Percentiles rank a stretch among this genome's conserved stretches.
Evolutionary conservation across 64 coral and sea anemone species (phyloP).

Genomic region (Porites lutea): DNA sequence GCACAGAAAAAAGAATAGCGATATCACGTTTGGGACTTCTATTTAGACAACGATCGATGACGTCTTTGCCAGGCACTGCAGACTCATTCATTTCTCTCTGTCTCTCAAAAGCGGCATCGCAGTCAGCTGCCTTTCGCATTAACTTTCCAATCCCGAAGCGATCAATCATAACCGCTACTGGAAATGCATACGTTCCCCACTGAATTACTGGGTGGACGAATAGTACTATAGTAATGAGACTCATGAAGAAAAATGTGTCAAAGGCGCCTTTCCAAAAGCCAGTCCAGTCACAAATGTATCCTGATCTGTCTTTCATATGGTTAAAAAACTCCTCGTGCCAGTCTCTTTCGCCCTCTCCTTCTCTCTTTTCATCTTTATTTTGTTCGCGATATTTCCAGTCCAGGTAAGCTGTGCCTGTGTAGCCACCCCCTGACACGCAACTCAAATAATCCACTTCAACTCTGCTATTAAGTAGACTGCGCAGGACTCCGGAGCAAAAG

Average conservation of each 20-base stretch:
- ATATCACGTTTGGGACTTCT: not conserved
- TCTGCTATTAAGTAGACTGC: constrained; percentile 46
- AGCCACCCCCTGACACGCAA: constrained; percentile 49
- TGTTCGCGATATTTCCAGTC: not conserved
- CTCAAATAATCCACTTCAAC: constrained; percentile 41
- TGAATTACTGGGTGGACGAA: constrained; percentile 27
- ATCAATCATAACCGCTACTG: constrained; percentile 54
- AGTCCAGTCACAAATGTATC: constrained; percentile 28
- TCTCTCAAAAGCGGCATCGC: constrained; percentile 21
- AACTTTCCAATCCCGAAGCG: constrained; percentile 10
- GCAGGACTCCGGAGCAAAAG: constrained; percentile 71
- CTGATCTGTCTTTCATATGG: constrained; percentile 47
- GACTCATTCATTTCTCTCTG: not conserved
- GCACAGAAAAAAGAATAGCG: not conserved
- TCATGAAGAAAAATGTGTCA: constrained; percentile 9
- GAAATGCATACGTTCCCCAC: constrained; percentile 39
- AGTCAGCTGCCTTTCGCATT: constrained; percentile 37
- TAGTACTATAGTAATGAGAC: constrained; percentile 10
- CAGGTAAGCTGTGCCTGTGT: constrained; percentile 60
- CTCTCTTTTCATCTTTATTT: no score
- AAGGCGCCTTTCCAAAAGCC: constrained; percentile 39
- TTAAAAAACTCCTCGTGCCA: constrained; percentile 78
- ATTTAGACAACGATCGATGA: not conserved
- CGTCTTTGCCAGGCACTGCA: not conserved
- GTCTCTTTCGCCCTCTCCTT: no score